Evolutionary conservation across 2,113 vertebrate genomes (phyloP).

Genomic region (Aptenodytes forsteri): DNA sequence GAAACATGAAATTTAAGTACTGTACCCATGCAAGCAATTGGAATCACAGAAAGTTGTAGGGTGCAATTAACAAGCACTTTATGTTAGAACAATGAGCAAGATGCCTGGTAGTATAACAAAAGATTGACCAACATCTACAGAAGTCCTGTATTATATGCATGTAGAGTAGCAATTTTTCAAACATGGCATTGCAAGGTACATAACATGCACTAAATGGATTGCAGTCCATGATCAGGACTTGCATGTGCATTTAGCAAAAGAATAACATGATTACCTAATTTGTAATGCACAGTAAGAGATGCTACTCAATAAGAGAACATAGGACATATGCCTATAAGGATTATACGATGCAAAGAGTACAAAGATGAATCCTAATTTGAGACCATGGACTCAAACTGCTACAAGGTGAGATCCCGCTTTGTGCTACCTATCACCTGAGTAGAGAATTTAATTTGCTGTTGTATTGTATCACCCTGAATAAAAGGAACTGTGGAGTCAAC

Average conservation of each 20-base stretch:
- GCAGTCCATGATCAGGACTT: not conserved
- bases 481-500: not conserved
- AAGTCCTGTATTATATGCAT: not conserved
- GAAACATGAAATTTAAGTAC: not conserved
- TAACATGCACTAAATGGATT: not conserved
- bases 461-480: not conserved
- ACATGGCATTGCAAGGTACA: not conserved
- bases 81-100: not conserved
- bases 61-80: not conserved
- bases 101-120: not conserved
- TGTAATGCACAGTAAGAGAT: not conserved
- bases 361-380: not conserved
- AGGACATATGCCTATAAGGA: accelerated
- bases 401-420: not conserved
- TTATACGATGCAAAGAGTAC: not conserved
- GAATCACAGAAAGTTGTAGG: not conserved
- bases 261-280: not conserved
- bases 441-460: not conserved
- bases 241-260: not conserved
- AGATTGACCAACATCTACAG: accelerated
- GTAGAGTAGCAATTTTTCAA: not conserved
- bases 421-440: not conserved
- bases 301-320: not conserved
- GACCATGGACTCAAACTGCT: not conserved
- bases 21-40: not conserved